Evolutionary conservation across 2,888 invertebrate species (phyloP).

Genomic region (Pherbina coryleti): DNA sequence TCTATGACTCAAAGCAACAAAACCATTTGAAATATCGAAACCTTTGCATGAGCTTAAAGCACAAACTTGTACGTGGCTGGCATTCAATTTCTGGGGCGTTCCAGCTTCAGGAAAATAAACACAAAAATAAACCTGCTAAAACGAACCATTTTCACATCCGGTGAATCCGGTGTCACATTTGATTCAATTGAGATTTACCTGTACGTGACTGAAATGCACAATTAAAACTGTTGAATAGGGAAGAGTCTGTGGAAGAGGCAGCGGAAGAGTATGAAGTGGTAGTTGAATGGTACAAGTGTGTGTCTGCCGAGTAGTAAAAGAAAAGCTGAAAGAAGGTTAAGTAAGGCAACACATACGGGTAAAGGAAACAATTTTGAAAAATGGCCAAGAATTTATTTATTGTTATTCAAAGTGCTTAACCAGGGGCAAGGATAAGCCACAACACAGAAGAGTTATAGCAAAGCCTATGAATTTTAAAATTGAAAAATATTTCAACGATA

Average conservation of each 20-base stretch:
- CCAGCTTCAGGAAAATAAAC: too few species aligned
- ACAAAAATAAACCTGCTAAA: not conserved
- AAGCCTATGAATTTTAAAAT: too few species aligned
- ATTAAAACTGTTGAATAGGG: conserved; percentile 50
- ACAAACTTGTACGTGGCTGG: conserved; percentile 9
- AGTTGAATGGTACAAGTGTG: too few species aligned
- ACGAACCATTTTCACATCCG: conserved; percentile 61
- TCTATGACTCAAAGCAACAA: not conserved
- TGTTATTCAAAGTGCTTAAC: too few species aligned
- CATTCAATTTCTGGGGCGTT: conserved; percentile 2
- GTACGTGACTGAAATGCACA: conserved; percentile 64
- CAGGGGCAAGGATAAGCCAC: too few species aligned
- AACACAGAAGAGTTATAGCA: too few species aligned
- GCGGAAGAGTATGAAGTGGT: not conserved
- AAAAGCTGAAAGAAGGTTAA: too few species aligned
- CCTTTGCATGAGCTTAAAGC: not conserved
- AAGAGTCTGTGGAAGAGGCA: not conserved
- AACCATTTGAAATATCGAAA: not conserved
- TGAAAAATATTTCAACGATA: too few species aligned
- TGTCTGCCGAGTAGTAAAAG: too few species aligned
- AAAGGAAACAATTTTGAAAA: too few species aligned
- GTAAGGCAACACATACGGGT: too few species aligned
- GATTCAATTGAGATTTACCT: conserved; percentile 65
- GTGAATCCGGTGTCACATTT: conserved; percentile 65
- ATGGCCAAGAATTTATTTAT: too few species aligned